Evolutionary conservation across 2,797 vertebrate species (phyloP).

Genomic region (Masticophis lateralis): DNA sequence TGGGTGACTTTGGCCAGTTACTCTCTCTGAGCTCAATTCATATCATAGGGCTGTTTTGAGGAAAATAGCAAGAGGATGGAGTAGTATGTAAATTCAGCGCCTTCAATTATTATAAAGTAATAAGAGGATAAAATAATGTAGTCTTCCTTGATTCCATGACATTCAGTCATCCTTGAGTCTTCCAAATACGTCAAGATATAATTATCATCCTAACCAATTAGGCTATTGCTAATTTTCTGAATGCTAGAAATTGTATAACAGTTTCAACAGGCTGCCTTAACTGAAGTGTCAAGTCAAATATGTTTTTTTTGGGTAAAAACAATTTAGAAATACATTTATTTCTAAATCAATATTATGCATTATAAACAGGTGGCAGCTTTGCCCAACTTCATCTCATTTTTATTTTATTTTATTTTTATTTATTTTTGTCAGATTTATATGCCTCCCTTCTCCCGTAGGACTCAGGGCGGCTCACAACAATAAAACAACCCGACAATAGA

Average conservation of each 20-base stretch:
- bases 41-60: background rate
- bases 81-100: too few species aligned
- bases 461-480: too few species aligned
- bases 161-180: background rate
- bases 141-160: background rate
- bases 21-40: background rate
- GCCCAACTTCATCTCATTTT: background rate
- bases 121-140: background rate
- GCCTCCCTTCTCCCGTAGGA: too few species aligned
- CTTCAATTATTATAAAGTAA: too few species aligned
- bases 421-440: too few species aligned
- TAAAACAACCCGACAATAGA: too few species aligned
- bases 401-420: too few species aligned
- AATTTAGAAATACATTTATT: too few species aligned
- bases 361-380: background rate
- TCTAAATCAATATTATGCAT: background rate
- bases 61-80: background rate
- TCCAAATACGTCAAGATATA: background rate
- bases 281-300: background rate
- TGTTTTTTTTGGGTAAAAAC: background rate
- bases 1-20: background rate
- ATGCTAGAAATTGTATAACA: background rate
- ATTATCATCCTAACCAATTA: background rate
- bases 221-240: background rate
- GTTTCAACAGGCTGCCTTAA: background rate